phyloP scores from a whole-genome alignment of 2,888 invertebrate species.

The Lasius fuliginosus region DNA sequence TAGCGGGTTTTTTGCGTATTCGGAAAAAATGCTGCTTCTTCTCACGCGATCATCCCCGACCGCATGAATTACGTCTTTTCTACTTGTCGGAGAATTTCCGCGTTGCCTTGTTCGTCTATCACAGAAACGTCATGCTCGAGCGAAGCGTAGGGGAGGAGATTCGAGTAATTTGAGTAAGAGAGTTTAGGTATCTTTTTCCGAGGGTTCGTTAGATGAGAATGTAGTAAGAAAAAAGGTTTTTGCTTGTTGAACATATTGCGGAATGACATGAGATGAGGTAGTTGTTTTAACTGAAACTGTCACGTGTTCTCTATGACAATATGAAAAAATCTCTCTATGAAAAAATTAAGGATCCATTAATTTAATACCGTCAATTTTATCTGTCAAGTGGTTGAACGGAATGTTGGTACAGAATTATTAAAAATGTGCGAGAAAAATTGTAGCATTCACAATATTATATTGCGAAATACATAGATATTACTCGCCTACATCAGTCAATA shows the following conservation, averaged over 20 bases:
- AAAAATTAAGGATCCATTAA: constrained; percentile 17
- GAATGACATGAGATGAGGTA: neutral
- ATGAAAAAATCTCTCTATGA: neutral
- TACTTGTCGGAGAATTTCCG: constrained; percentile 13
- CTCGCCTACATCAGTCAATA: neutral
- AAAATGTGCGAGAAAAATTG: neutral
- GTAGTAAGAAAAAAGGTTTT: neutral
- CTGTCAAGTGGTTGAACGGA: neutral
- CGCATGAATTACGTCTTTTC: constrained; percentile 22
- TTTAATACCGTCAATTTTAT: neutral
- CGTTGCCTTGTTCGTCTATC: neutral
- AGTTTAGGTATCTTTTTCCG: neutral
- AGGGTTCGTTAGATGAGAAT: neutral
- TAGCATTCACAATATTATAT: neutral
- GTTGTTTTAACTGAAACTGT: neutral
- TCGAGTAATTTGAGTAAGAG: constrained; percentile 24
- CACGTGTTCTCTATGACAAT: neutral
- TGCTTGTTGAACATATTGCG: neutral
- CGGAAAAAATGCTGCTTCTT: neutral
- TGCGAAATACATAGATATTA: neutral
- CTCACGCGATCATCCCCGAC: constrained; percentile 5
- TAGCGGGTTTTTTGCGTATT: neutral
- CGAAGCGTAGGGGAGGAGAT: neutral
- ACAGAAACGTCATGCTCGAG: constrained; percentile 4
- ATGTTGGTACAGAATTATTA: neutral